Conservation (phyloP, 1,140 invertebrate genomes). For the Probaryconus sp. region DNA sequence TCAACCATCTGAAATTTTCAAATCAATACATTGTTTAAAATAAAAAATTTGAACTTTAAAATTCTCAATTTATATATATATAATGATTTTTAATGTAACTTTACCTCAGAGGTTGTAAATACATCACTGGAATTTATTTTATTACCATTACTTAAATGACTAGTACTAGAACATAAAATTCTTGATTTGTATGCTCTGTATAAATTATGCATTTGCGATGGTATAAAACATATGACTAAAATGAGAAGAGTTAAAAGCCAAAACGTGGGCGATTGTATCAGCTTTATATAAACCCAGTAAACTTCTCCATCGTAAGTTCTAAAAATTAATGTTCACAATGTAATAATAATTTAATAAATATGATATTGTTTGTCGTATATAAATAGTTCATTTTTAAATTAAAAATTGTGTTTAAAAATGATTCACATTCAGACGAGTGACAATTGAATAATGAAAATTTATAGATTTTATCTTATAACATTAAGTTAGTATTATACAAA, state of each 20-base stretch:
- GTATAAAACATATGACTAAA: constrained; percentile 80
- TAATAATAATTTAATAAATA: constrained; percentile 22
- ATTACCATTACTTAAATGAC: background rate
- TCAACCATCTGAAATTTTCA: too few species aligned
- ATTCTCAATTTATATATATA: too few species aligned
- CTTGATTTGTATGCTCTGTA: constrained; percentile 58
- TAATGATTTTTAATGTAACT: too few species aligned
- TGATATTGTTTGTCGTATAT: constrained; percentile 13
- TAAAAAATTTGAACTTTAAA: too few species aligned
- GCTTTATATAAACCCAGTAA: constrained; percentile 80
- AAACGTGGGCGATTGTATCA: constrained; percentile 80
- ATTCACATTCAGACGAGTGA: too few species aligned
- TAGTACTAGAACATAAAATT: constrained; percentile 31
- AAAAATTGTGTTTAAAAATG: constrained; percentile 24
- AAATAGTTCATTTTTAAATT: constrained; percentile 15
- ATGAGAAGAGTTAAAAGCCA: constrained; percentile 81
- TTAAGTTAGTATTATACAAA: constrained; percentile 10
- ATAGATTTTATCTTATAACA: background rate
- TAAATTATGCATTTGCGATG: constrained; percentile 78
- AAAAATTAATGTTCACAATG: too few species aligned
- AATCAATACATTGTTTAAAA: too few species aligned
- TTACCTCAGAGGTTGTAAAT: constrained; percentile 3
- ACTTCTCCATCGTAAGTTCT: constrained; percentile 82
- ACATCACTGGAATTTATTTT: too few species aligned
- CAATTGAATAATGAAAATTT: too few species aligned